Percentiles rank a stretch among this genome's conserved stretches.
Evolutionary conservation across 2,888 invertebrate genomes (phyloP).

Genomic region (Psylliodes chrysocephalus): DNA sequence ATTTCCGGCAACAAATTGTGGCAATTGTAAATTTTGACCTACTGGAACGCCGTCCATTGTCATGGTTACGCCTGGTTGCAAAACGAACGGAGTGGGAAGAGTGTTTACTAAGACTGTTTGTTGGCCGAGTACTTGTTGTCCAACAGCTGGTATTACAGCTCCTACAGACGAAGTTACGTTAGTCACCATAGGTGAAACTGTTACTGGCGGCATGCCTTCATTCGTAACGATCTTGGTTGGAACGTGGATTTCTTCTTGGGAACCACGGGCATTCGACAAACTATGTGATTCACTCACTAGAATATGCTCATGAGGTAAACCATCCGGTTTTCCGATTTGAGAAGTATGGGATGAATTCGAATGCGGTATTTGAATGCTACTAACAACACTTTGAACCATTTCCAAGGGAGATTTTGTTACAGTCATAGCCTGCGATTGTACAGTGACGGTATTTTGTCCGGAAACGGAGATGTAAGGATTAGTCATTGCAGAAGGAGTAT

Average conservation of each 20-base stretch:
- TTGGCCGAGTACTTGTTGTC: constrained; percentile 76
- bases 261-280: constrained; percentile 69
- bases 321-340: constrained; percentile 56
- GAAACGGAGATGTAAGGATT: constrained; percentile 57
- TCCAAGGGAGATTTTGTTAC: constrained; percentile 74
- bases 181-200: constrained; percentile 72
- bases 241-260: constrained; percentile 70
- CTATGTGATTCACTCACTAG: constrained; percentile 82
- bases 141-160: constrained; percentile 73
- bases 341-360: constrained; percentile 55
- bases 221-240: constrained; percentile 54
- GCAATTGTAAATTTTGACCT: constrained; percentile 75
- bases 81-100: constrained; percentile 79
- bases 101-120: constrained; percentile 85
- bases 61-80: constrained; percentile 79
- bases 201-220: constrained; percentile 68
- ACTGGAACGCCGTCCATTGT: constrained; percentile 72
- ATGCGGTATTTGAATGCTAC: constrained; percentile 72
- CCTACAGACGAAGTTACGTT: constrained; percentile 74
- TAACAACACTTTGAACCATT: constrained; percentile 82
- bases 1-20: constrained; percentile 75
- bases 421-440: constrained; percentile 54
- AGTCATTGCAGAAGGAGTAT: constrained; percentile 68
- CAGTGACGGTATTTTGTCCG: constrained; percentile 29
- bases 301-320: constrained; percentile 74